Conservation (phyloP, 1,140 invertebrate species). For the Vollenhovia emeryi region DNA sequence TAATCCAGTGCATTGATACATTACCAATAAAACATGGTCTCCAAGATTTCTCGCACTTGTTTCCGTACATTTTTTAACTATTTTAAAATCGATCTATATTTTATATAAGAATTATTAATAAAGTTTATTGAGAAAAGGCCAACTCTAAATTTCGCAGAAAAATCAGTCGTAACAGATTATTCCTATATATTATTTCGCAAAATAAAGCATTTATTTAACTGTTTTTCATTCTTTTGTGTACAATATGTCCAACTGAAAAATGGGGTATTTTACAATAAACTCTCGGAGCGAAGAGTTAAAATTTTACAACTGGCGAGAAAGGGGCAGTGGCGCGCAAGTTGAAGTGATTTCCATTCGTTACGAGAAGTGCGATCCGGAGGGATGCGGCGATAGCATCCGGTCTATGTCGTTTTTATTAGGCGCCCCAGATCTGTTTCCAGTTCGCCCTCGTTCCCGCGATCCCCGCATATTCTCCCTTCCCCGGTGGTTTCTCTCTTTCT, state of each 20-base stretch:
- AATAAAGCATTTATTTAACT: background rate
- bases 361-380: slow-evolving; percentile 24
- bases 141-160: background rate
- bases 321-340: background rate
- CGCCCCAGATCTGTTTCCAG: slow-evolving; percentile 26
- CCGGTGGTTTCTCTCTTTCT: slow-evolving; percentile 61
- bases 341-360: slow-evolving; percentile 40
- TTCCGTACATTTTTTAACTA: background rate
- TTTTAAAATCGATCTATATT: background rate
- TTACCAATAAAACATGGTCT: background rate
- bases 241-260: background rate
- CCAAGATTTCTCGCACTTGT: background rate
- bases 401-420: slow-evolving; percentile 47
- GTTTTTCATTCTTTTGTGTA: background rate
- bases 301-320: background rate
- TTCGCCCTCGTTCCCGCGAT: background rate
- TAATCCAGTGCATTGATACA: background rate
- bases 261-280: slow-evolving; percentile 9
- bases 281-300: background rate
- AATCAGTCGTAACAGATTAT: background rate
- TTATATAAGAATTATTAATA: background rate
- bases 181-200: background rate
- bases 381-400: slow-evolving; percentile 27
- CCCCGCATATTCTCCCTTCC: background rate
- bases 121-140: background rate